A percentile compares a stretch with the other conserved stretches of the same genome.
Conservation (phyloP, 2,797 vertebrate genomes). For the Fringilla coelebs region DNA sequence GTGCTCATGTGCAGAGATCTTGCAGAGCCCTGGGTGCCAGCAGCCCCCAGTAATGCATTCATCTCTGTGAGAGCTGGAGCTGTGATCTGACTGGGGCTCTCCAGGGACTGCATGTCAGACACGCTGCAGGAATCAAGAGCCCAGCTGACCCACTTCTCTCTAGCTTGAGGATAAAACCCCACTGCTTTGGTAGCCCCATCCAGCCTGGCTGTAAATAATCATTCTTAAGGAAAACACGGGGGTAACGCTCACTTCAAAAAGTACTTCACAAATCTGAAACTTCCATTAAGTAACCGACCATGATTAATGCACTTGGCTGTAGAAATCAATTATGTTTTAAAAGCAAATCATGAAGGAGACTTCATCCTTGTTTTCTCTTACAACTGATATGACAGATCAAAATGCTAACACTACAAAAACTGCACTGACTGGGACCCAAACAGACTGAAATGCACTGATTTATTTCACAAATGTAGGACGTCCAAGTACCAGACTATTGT, state of each 20-base stretch:
- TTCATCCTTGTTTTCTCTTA: constrained; percentile 36
- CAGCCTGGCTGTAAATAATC: neutral
- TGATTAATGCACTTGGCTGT: constrained; percentile 15
- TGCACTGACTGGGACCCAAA: neutral
- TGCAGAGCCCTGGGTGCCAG: neutral
- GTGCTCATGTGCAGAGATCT: neutral
- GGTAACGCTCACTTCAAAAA: neutral
- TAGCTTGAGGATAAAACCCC: constrained; percentile 4
- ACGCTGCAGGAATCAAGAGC: neutral
- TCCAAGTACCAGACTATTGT: neutral
- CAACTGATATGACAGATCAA: neutral
- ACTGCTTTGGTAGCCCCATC: neutral
- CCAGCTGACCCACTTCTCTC: constrained; percentile 33
- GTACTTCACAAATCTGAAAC: neutral
- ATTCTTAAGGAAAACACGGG: neutral
- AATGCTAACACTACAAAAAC: neutral
- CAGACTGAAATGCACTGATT: neutral
- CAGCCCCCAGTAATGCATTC: neutral
- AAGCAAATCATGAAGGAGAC: constrained; percentile 1
- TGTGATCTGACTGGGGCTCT: neutral
- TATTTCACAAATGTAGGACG: neutral
- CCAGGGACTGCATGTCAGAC: neutral
- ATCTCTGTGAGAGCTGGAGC: neutral
- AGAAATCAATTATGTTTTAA: constrained; percentile 19
- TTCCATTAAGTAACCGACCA: neutral